phyloP scores from a whole-genome alignment of 2,888 invertebrate species.

The Melanophora roralis region DNA sequence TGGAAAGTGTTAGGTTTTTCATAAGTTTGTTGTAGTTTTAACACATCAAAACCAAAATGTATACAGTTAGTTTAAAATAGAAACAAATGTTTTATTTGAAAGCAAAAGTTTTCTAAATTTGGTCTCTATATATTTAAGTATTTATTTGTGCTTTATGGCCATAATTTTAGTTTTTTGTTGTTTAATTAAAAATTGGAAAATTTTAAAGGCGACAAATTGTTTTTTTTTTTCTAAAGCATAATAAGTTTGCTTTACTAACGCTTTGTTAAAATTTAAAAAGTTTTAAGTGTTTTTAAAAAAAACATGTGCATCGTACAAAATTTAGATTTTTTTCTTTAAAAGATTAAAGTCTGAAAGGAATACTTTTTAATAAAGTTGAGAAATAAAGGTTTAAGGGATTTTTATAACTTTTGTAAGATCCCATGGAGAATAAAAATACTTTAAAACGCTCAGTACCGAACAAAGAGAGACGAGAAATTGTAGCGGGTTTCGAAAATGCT shows the following conservation, averaged over 20 bases:
- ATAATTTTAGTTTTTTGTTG: not conserved
- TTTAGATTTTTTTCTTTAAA: no score
- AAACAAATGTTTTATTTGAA: constrained; percentile 45
- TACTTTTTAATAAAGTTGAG: no score
- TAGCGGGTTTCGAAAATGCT: no score
- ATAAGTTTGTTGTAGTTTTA: not conserved
- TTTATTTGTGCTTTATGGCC: not conserved
- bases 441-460: no score
- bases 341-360: no score
- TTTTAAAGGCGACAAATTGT: constrained; percentile 43
- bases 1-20: constrained; percentile 55
- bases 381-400: no score
- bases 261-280: not conserved
- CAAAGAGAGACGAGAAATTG: no score
- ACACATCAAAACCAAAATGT: not conserved
- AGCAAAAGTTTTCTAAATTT: constrained; percentile 52
- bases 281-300: no score
- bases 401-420: no score
- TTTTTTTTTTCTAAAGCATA: not conserved
- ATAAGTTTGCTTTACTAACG: not conserved
- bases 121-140: not conserved
- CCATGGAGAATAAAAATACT: no score
- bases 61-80: constrained; percentile 34
- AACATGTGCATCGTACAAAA: no score
- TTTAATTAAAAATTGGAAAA: constrained; percentile 31